Conservation (phyloP, 2,888 invertebrate genomes). For the Metacarcinus magister region DNA sequence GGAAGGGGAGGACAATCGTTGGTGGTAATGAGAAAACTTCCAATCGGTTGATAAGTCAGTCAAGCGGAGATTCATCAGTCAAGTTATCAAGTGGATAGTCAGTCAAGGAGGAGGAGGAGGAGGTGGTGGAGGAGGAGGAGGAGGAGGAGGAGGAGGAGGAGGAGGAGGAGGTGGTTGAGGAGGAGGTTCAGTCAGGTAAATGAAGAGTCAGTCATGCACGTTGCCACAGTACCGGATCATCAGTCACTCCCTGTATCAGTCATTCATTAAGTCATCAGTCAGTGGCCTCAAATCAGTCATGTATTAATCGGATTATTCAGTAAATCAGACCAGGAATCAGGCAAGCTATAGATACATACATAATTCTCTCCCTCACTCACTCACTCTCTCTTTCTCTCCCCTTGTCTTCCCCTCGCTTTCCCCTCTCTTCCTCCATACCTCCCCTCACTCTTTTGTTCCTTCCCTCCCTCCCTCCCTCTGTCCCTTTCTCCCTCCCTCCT, state of each 20-base stretch:
- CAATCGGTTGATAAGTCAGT: constrained; percentile 21
- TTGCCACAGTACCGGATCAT: neutral
- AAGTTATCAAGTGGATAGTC: neutral
- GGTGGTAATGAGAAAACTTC: neutral
- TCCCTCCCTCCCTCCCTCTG: neutral
- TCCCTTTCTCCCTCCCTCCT: constrained; percentile 7
- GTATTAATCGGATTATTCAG: neutral
- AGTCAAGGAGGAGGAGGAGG: neutral
- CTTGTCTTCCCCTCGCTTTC: neutral
- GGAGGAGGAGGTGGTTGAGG: neutral
- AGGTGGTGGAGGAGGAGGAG: neutral
- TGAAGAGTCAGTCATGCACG: neutral
- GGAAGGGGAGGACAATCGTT: neutral
- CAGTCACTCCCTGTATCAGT: neutral
- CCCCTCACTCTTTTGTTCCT: neutral
- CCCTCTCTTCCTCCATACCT: neutral
- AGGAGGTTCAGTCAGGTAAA: neutral
- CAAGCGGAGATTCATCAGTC: neutral
- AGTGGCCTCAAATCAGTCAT: neutral
- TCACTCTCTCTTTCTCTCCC: neutral
- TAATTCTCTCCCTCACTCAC: constrained; percentile 37
- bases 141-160: neutral
- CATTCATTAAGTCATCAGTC: neutral
- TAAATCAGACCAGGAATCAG: neutral
- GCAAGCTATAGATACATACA: constrained; percentile 37